These are phyloP conservation scores for Anolis sagrei DNA, from an alignment of 2,113 vertebrate genomes.

Conservation along the genomic window DNA sequence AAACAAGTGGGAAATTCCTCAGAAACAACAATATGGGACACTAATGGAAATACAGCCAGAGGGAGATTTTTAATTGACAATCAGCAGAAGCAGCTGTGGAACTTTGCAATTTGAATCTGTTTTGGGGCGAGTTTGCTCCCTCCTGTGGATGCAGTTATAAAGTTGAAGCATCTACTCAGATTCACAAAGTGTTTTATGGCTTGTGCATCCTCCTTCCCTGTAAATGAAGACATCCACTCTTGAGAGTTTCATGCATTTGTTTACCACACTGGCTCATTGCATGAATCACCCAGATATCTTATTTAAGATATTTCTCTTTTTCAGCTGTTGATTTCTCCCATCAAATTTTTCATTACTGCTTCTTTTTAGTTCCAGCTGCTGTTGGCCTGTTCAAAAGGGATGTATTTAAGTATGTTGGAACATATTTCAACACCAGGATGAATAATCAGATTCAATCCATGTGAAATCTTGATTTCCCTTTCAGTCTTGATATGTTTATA, in stretches of 20 bases:
- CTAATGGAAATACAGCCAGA: slow-evolving; percentile 40
- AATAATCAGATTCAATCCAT: neutral
- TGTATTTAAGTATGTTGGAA: neutral
- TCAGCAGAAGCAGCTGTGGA: slow-evolving; percentile 43
- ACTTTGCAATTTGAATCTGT: slow-evolving; percentile 48
- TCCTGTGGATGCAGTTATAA: slow-evolving; percentile 29
- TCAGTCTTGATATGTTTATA: neutral
- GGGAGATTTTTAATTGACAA: slow-evolving; percentile 19
- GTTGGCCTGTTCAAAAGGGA: neutral
- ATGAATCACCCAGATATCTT: neutral
- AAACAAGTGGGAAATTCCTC: slow-evolving; percentile 42
- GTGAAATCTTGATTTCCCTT: neutral
- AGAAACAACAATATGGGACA: slow-evolving; percentile 16
- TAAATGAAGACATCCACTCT: neutral
- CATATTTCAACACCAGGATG: neutral
- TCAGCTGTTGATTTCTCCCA: too few relatives aligned
- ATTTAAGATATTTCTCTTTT: neutral
- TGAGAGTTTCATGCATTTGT: neutral
- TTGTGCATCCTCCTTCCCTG: neutral
- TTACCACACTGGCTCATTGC: neutral
- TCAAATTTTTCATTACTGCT: neutral
- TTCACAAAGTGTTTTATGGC: neutral
- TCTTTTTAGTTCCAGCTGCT: neutral
- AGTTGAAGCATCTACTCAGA: slow-evolving; percentile 30
- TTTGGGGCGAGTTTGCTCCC: slow-evolving; percentile 32